phyloP scores from a whole-genome alignment of 2,797 vertebrate genomes.

The Enoplosus armatus region DNA sequence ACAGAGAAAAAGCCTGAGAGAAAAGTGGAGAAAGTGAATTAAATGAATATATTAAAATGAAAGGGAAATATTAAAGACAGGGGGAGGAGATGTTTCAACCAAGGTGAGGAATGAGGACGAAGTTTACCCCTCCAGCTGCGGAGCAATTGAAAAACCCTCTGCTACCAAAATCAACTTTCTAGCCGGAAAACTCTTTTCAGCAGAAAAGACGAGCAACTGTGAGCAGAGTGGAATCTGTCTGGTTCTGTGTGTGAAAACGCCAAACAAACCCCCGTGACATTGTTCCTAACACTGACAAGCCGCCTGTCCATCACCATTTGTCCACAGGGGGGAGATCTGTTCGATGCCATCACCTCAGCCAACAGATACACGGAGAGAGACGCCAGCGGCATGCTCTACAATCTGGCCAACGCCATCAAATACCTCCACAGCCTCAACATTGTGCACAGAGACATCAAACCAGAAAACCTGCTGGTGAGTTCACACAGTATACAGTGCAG shows the following conservation, averaged over 20 bases:
- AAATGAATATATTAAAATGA: constrained; percentile 12
- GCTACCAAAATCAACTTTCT: constrained; percentile 11
- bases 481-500: no score
- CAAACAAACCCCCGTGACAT: constrained; percentile 10
- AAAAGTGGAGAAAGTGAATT: constrained; percentile 1
- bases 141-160: constrained; percentile 28
- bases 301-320: background rate
- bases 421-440: constrained; percentile 99
- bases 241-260: constrained; percentile 1
- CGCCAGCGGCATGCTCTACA: constrained; percentile 98
- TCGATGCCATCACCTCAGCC: constrained; percentile 97
- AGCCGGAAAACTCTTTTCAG: constrained; percentile 11
- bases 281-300: constrained; percentile 27
- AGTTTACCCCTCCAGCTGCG: constrained; percentile 44
- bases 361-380: constrained; percentile 98
- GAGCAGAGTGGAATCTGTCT: constrained; percentile 28
- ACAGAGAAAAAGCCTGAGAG: constrained; percentile 21
- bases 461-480: constrained; percentile 96
- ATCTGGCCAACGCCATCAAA: constrained; percentile 96
- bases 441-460: constrained; percentile 98
- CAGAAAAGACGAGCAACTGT: constrained; percentile 40
- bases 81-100: constrained; percentile 21
- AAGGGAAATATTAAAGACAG: constrained; percentile 39
- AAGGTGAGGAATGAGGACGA: constrained; percentile 38
- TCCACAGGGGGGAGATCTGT: constrained; percentile 95